These are phyloP conservation scores for Manacus vitellinus DNA, from an alignment of 2,113 vertebrate genomes.

Conservation along the genomic window DNA sequence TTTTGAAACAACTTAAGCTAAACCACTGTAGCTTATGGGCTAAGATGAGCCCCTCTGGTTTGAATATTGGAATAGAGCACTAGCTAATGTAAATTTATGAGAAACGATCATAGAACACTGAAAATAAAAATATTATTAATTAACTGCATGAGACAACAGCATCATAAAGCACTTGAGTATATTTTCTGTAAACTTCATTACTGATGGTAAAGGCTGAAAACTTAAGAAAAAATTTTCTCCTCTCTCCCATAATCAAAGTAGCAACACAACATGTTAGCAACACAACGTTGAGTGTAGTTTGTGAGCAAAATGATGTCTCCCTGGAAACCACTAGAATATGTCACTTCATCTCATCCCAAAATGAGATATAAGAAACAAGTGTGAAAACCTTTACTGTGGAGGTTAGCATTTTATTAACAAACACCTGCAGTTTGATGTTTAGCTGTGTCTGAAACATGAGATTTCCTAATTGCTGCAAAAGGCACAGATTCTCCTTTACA, in stretches of 20 bases:
- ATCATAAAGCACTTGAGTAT: neutral
- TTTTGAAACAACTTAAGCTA: neutral
- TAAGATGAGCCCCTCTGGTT: neutral
- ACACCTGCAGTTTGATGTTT: neutral
- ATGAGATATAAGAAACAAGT: neutral
- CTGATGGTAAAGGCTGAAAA: neutral
- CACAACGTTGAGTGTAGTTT: neutral
- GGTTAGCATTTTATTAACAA: constrained; percentile 24
- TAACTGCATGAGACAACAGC: constrained; percentile 28
- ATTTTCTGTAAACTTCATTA: constrained; percentile 3
- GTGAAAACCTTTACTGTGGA: neutral
- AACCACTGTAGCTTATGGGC: neutral
- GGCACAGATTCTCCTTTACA: neutral
- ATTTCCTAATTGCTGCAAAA: constrained; percentile 6
- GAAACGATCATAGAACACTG: neutral
- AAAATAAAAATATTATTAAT: constrained; percentile 29
- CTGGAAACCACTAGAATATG: constrained; percentile 1
- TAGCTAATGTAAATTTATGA: neutral
- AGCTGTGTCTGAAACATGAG: neutral
- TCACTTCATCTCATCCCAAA: neutral
- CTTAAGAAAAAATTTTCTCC: neutral
- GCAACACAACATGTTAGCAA: neutral
- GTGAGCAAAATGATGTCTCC: neutral
- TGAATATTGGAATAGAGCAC: neutral
- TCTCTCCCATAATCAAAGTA: neutral